Base-by-base conservation (phyloP, 1,140 invertebrate genomes). In the Homalodisca vitripennis region DNA sequence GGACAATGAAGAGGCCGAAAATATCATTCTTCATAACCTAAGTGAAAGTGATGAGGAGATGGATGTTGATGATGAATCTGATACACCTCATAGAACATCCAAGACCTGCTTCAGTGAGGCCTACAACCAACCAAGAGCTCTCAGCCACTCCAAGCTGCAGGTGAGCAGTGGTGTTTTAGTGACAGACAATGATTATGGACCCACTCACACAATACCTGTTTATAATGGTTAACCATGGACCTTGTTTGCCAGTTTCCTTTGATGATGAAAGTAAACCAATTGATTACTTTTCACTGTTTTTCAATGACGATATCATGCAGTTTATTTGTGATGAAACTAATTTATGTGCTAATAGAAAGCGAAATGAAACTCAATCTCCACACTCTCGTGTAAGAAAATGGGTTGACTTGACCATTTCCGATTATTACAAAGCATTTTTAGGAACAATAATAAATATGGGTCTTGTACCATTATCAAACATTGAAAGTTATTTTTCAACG, bases 311-410 rank as follows among this genome's bases (percentile, higher is more conserved):
- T 6, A 24, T 62, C 29, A 29, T 62, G 3, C 3, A 24, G 10
- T 20, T 10, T 62, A 62, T 62, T 62, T 62, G 57, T 29, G 3
- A 6, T 13, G 57, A 62, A 62, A 62, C 57, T 3, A 62, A 62
- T 31, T 62, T 62, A 10, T 62, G 3, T 29, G 57, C 26, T 12
- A 31, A 62, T 27, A 62, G 22, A 3, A 62, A 20, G 20, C 3
- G 10, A 31, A 14, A 13, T 3, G 2, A 12, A 10, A 29, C 2
- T 14, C 26, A 6, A 3, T 62, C 57, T 10, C 57, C 24, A 10
- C 17, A 62, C 10, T 22, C 57, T 13, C 57, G 57, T 10, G 2
- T 62, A 3, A 62, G 6, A 26, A 62, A 62, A 62, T 62, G 57
- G 57, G 3, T 26, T 3, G 30, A 27, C 14, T 10, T 62, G 10